A percentile compares a stretch with the other conserved stretches of the same genome.
phyloP scores from a whole-genome alignment of 2,113 vertebrate genomes.

The Gavia stellata region DNA sequence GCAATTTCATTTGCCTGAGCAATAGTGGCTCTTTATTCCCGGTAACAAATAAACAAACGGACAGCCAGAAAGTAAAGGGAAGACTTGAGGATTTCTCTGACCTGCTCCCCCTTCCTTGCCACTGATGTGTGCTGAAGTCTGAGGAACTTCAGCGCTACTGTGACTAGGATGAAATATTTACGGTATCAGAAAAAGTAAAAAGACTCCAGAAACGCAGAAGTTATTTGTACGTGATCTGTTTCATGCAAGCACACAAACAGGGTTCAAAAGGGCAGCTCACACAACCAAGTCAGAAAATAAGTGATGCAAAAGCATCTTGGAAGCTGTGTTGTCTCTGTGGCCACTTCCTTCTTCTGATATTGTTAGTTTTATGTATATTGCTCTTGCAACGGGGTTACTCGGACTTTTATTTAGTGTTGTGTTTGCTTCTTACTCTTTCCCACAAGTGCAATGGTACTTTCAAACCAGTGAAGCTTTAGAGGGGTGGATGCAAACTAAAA shows the following conservation, averaged over 20 bases:
- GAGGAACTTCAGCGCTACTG: neutral
- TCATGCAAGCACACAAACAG: no score
- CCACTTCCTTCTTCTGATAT: neutral
- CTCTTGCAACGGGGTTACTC: neutral
- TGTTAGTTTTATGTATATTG: neutral
- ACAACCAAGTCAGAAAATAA: neutral
- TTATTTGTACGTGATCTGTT: neutral
- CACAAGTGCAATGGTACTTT: rapidly evolving
- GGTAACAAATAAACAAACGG: neutral
- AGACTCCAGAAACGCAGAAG: neutral
- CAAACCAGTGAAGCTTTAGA: neutral
- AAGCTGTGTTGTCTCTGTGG: neutral
- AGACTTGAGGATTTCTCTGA: neutral
- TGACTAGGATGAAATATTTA: neutral
- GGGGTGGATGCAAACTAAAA: rapidly evolving
- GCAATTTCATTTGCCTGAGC: neutral
- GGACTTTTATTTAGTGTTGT: neutral
- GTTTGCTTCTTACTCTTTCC: neutral
- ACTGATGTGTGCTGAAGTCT: neutral
- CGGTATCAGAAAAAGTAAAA: neutral
- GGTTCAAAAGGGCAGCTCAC: neutral
- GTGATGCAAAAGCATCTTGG: neutral
- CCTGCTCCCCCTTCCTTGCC: neutral
- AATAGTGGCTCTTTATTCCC: neutral
- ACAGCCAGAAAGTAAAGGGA: neutral